These are phyloP conservation scores for Hyla sarda DNA, from an alignment of 2,113 vertebrate species.

Conservation along the genomic window DNA sequence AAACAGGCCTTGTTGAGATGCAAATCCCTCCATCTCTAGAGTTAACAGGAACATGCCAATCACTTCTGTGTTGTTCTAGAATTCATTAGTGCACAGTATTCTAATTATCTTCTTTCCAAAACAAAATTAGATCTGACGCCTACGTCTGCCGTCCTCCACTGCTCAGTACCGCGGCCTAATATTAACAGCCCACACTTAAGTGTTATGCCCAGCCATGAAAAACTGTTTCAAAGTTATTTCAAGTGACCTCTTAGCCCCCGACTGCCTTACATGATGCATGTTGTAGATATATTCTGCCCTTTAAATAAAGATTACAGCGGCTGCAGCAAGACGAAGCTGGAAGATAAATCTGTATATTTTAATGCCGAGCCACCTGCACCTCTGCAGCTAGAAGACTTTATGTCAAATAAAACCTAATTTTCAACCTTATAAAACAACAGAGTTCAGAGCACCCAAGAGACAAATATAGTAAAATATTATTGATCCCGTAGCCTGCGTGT, in stretches of 20 bases:
- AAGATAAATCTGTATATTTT: conserved; percentile 39
- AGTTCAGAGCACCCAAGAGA: conserved; percentile 36
- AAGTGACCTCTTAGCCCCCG: background rate
- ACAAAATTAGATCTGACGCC: background rate
- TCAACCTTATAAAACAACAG: conserved; percentile 52
- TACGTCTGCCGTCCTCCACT: background rate
- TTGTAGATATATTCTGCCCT: conserved; percentile 1
- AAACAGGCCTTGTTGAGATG: background rate
- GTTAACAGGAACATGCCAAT: background rate
- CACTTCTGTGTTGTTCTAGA: background rate
- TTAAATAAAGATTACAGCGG: conserved; percentile 29
- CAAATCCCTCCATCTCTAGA: background rate
- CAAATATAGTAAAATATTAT: conserved; percentile 58
- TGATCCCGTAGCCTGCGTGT: conserved; percentile 50
- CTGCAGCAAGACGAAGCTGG: background rate
- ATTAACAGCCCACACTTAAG: background rate
- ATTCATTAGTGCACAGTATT: background rate
- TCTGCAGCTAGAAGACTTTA: conserved; percentile 16
- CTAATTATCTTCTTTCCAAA: conserved; percentile 14
- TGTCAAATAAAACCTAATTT: conserved; percentile 50
- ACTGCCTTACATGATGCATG: background rate
- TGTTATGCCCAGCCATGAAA: background rate
- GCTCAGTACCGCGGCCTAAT: background rate
- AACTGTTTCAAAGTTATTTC: background rate
- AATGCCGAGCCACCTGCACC: conserved; percentile 19